phyloP scores from a whole-genome alignment of 1,140 invertebrate species.

The Temnothorax nylanderi region DNA sequence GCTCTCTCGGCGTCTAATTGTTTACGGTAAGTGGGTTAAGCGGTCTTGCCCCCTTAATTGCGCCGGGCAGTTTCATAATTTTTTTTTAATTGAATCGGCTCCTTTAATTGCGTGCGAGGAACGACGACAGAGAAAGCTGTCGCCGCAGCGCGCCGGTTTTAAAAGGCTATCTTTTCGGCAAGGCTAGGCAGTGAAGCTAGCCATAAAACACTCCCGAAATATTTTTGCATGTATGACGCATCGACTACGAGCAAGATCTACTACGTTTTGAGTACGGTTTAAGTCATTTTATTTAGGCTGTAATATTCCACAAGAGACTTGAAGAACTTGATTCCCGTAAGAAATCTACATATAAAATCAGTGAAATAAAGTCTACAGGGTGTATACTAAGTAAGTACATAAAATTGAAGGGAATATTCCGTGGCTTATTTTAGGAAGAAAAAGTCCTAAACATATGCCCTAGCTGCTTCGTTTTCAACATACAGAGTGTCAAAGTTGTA shows the following conservation, averaged over 20 bases:
- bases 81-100: constrained; percentile 69
- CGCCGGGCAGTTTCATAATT: constrained; percentile 68
- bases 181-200: not conserved
- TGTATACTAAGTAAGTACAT: too few relatives aligned
- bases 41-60: constrained; percentile 72
- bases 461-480: too few relatives aligned
- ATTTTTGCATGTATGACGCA: not conserved
- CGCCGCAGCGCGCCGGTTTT: not conserved
- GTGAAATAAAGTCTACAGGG: not conserved
- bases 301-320: not conserved
- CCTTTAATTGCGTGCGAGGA: constrained; percentile 69
- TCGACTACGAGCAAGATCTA: not conserved
- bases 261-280: not conserved
- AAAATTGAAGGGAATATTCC: too few relatives aligned
- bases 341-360: not conserved
- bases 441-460: too few relatives aligned
- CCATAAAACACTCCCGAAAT: constrained; percentile 28
- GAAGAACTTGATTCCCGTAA: not conserved
- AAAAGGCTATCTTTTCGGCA: constrained; percentile 27
- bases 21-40: constrained; percentile 73
- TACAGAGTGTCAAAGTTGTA: too few relatives aligned
- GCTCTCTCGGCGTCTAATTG: constrained; percentile 66
- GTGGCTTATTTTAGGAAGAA: too few relatives aligned
- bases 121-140: constrained; percentile 72
- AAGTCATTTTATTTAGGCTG: not conserved